A percentile compares a stretch with the other conserved stretches of the same genome.
phyloP scores from a whole-genome alignment of 2,113 vertebrate species.

The Syngnathus scovelli region DNA sequence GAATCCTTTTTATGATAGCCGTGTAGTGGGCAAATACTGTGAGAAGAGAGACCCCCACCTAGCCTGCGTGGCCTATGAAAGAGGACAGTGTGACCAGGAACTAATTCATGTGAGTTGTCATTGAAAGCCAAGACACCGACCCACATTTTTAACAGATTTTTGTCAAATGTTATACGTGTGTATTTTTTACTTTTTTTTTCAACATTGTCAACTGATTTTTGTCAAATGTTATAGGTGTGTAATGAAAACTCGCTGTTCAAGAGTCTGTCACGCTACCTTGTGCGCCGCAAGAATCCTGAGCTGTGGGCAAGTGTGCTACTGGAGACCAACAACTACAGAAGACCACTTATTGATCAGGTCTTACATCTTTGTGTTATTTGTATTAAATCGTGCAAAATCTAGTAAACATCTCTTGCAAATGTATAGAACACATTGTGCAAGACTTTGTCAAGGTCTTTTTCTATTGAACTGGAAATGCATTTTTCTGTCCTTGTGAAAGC shows the following conservation, averaged over 20 bases:
- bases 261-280: slow-evolving; percentile 94
- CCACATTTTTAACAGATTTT: not conserved
- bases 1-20: slow-evolving; percentile 95
- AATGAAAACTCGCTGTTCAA: slow-evolving; percentile 99
- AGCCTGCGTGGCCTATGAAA: slow-evolving; percentile 96
- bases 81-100: slow-evolving; percentile 95
- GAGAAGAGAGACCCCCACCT: slow-evolving; percentile 98
- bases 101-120: slow-evolving; percentile 85
- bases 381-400: not conserved
- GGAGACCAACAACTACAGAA: slow-evolving; percentile 93
- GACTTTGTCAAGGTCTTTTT: not conserved
- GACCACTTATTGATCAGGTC: slow-evolving; percentile 96
- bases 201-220: not conserved
- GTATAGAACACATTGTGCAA: not conserved
- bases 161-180: slow-evolving; percentile 76
- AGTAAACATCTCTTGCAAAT: not conserved
- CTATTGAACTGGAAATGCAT: too few relatives aligned
- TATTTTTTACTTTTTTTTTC: slow-evolving; percentile 42
- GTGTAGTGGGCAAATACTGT: slow-evolving; percentile 97
- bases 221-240: slow-evolving; percentile 78
- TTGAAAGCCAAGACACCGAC: not conserved
- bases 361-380: not conserved
- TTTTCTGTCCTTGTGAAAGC: too few relatives aligned
- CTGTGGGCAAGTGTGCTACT: slow-evolving; percentile 94
- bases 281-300: slow-evolving; percentile 93